Conservation (phyloP, 2,113 vertebrate species). For the Mionectes macconnelli region DNA sequence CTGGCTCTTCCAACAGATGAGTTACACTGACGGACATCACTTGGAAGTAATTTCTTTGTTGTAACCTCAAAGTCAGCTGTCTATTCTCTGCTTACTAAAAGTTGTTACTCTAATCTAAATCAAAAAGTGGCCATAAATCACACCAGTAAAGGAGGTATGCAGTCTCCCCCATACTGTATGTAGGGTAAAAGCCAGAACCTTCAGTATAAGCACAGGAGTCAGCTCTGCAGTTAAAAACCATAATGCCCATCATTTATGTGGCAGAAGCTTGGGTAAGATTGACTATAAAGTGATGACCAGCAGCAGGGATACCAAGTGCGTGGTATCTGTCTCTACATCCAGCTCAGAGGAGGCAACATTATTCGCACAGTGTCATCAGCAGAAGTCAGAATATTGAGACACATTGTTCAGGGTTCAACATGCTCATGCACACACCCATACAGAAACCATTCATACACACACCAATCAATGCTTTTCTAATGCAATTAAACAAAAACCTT, state of each 20-base stretch:
- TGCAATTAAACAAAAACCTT: background rate
- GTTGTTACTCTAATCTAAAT: background rate
- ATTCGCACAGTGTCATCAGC: background rate
- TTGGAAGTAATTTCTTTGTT: background rate
- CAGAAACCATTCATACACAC: background rate
- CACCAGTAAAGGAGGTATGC: background rate
- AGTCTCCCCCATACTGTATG: fast-evolving
- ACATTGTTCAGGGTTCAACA: background rate
- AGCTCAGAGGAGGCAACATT: background rate
- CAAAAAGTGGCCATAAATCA: background rate
- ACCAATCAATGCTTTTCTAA: background rate
- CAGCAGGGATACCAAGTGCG: background rate
- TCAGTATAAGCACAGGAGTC: background rate
- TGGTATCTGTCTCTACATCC: background rate
- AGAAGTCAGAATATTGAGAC: background rate
- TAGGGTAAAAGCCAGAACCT: background rate
- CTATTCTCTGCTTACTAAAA: background rate
- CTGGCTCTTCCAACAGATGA: background rate
- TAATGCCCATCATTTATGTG: background rate
- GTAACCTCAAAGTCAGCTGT: background rate
- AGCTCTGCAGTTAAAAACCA: background rate
- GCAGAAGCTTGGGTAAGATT: background rate
- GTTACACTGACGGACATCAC: background rate
- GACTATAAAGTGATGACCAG: background rate
- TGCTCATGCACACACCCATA: background rate